Base-by-base conservation (phyloP, 1,140 invertebrate species). In the Lerema accius region DNA sequence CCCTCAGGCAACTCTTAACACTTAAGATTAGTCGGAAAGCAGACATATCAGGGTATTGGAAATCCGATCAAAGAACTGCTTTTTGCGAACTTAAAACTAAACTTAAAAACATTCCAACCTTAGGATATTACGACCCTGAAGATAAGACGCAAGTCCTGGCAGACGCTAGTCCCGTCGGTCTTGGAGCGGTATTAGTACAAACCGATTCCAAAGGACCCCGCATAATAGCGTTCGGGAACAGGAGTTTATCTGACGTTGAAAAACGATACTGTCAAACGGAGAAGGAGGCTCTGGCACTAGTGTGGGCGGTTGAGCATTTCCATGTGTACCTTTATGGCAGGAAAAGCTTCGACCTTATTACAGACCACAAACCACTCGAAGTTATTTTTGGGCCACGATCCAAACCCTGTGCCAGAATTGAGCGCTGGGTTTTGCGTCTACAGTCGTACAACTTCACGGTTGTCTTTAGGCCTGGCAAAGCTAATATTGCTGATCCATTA, bases 91-190 rank as follows among this genome's bases (percentile, higher is more conserved):
- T 73, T 46, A 67, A 71, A 55, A 10, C 14, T 0, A 7, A 7
- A 9, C 16, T 66, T 6, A 17, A 28, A 28, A 28, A 63, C 9
- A 26, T 61, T 14, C 32, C 6, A 10, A 64, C 49, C 1, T 39
- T 82, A 35, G 73, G 76, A 2, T 76, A 76, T 32, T 76, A 71
- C 28, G 64, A 79, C 42, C 43, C 51, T 16, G 40, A 76, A 28
- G 63, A 67, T 28, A 26, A 72, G 46, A 90, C 85, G 4, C 56
- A 71, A 35, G 67, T 89, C 10, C 68, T 86, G 15, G 84, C 88
- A 4, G 90, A 92, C 75, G 90, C 89, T 0, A 89, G 85, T 59
- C 89, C 87, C n/a, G 78, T 84, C 7, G 86, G 73, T 5, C 58
- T 92, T 46, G 86, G 78, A 0, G 80, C 70, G 6, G 82, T 90